Conservation (phyloP, 2,888 invertebrate genomes). For the Eumacrocentrus americanus region DNA sequence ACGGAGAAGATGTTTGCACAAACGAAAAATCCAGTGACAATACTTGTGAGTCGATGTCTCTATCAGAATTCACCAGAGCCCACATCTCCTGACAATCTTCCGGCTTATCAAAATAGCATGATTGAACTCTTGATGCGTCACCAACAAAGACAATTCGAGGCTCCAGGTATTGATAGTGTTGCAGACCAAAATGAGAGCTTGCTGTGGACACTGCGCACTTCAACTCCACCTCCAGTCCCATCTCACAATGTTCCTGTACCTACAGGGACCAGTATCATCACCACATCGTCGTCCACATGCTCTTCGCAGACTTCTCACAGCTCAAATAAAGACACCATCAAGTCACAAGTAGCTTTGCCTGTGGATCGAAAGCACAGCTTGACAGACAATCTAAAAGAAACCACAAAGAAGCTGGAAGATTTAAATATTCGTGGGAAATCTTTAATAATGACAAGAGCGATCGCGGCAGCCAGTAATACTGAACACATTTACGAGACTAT, state of each 20-base stretch:
- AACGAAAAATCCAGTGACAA: slow-evolving; percentile 66
- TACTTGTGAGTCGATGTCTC: slow-evolving; percentile 68
- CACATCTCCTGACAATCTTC: slow-evolving; percentile 51
- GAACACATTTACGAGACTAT: slow-evolving; percentile 74
- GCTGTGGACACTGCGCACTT: slow-evolving; percentile 5
- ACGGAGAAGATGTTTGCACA: slow-evolving; percentile 69
- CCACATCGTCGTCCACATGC: slow-evolving; percentile 43
- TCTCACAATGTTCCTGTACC: slow-evolving; percentile 29
- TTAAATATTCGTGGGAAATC: slow-evolving; percentile 38
- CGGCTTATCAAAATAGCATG: slow-evolving; percentile 64
- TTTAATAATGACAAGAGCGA: neutral
- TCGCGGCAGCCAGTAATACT: slow-evolving; percentile 58
- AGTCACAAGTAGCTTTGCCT: neutral
- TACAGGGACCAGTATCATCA: slow-evolving; percentile 27
- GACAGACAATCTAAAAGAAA: slow-evolving; percentile 52
- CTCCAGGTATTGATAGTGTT: neutral
- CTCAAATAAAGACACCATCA: slow-evolving; percentile 38
- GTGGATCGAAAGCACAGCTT: slow-evolving; percentile 48
- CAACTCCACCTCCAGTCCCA: slow-evolving; percentile 37
- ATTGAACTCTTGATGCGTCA: slow-evolving; percentile 63
- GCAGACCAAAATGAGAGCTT: slow-evolving; percentile 21
- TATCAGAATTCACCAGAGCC: slow-evolving; percentile 51
- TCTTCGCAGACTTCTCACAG: slow-evolving; percentile 46
- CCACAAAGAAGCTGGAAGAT: slow-evolving; percentile 48
- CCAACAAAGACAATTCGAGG: slow-evolving; percentile 48